phyloP scores from a whole-genome alignment of 1,140 invertebrate species.

The Listronotus bonariensis region DNA sequence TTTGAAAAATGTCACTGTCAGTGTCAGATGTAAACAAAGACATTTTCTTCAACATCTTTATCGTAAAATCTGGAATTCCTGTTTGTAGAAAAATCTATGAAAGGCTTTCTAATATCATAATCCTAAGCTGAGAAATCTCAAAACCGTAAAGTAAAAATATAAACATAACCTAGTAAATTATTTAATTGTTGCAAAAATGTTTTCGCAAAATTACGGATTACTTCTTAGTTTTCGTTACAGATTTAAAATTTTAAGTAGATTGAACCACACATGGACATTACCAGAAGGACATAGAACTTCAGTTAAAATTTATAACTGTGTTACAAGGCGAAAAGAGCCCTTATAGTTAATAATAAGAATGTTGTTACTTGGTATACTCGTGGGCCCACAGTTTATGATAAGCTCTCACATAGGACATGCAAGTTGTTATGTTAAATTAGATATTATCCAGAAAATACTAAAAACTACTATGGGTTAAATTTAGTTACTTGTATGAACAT shows the following conservation, averaged over 20 bases:
- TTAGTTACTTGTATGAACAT: slow-evolving; percentile 85
- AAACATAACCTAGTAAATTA: no score
- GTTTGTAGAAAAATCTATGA: no score
- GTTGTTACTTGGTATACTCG: slow-evolving; percentile 81
- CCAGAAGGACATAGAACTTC: slow-evolving; percentile 66
- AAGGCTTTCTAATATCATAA: no score
- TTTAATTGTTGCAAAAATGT: no score
- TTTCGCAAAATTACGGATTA: no score
- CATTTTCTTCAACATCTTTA: no score
- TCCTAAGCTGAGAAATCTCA: no score
- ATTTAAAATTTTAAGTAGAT: background rate
- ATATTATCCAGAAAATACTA: slow-evolving; percentile 86
- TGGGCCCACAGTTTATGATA: slow-evolving; percentile 95
- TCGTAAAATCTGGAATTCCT: no score
- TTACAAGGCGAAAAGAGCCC: slow-evolving; percentile 69
- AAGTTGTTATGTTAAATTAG: slow-evolving; percentile 83
- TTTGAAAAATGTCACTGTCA: no score
- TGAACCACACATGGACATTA: slow-evolving; percentile 59
- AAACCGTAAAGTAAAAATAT: no score
- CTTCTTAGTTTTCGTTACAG: background rate
- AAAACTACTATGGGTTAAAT: slow-evolving; percentile 75
- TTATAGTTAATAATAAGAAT: slow-evolving; percentile 69
- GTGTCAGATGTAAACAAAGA: no score
- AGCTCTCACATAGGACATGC: slow-evolving; percentile 90
- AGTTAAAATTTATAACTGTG: slow-evolving; percentile 70